Evolutionary conservation across 2,113 vertebrate species (phyloP), one percentile per base, ranked within the genome.

Genomic region (Lutjanus erythropterus): DNA sequence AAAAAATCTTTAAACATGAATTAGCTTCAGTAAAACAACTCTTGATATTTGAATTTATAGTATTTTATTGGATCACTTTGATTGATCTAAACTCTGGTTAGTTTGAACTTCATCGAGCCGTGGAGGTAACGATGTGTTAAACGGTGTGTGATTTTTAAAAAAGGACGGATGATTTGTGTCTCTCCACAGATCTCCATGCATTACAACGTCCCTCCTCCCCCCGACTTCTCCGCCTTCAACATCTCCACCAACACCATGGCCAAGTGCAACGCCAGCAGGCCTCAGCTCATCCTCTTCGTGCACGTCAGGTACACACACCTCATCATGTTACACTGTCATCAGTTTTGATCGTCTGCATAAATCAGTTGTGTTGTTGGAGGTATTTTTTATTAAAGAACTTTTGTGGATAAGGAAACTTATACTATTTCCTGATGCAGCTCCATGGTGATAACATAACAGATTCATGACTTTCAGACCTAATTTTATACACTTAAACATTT

Each of bases 151-250:
- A 39, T 5, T 39, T 5, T 39, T 5, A 39, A 39, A 5, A 35
- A 35, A 35, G 33, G 33, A 35, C 33, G 7, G 37, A 39, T 39
- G 9, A 7, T 35, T 39, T 39, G 9, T 39, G 31, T 79, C n/a
- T 74, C 62, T 62, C 80, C 69, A 6, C 88, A 96, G 94, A 94
- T 96, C 44, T 88, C 92, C 27, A 44, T 94, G 81, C 59, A 87
- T 21, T 95, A 94, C 91, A 95, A 96, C 88, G 72, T 95, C 60
- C 94, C 94, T 0, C 94, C 94, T 89, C 89, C 93, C 21, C 71
- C 88, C 0, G 89, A 92, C 62, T 91, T 78, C 74, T 85, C 93
- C 2, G 75, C 88, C 53, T 95, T 95, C 81, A 84, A 61, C 85
- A 29, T 96, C 85, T 64, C 83, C 0, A 58, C 89, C 6, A 41